Percentiles rank a stretch among this genome's conserved stretches.
Evolutionary conservation across 2,113 vertebrate species (phyloP).

Genomic region (Ceuthmochares aereus): DNA sequence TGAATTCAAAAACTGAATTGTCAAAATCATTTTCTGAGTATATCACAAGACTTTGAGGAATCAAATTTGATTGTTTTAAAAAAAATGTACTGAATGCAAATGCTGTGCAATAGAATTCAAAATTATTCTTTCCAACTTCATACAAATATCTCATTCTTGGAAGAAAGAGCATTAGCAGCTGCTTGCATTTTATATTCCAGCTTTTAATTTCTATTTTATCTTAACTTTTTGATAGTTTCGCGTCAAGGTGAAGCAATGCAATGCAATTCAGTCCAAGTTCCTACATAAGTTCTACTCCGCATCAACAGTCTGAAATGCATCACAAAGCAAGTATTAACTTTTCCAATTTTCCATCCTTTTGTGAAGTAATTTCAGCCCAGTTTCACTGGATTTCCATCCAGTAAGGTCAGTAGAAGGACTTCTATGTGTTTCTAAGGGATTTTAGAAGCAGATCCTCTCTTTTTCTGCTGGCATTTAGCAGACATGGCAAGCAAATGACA

Average conservation of each 20-base stretch:
- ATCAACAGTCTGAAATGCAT: neutral
- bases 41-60: neutral
- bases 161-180: neutral
- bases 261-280: neutral
- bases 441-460: neutral
- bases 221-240: neutral
- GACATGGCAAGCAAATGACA: fast-evolving
- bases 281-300: neutral
- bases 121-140: neutral
- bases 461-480: neutral
- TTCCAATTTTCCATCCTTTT: neutral
- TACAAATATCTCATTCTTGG: neutral
- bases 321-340: neutral
- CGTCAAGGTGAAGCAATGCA: neutral
- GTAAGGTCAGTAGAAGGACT: neutral
- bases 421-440: neutral
- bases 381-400: neutral
- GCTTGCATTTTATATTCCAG: neutral
- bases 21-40: neutral
- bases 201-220: neutral
- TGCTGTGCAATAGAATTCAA: neutral
- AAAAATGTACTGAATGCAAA: neutral
- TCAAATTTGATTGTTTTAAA: neutral
- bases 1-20: neutral
- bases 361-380: neutral